Evolutionary conservation across 1,140 invertebrate species (phyloP).

Genomic region (Probaryconus sp.): DNA sequence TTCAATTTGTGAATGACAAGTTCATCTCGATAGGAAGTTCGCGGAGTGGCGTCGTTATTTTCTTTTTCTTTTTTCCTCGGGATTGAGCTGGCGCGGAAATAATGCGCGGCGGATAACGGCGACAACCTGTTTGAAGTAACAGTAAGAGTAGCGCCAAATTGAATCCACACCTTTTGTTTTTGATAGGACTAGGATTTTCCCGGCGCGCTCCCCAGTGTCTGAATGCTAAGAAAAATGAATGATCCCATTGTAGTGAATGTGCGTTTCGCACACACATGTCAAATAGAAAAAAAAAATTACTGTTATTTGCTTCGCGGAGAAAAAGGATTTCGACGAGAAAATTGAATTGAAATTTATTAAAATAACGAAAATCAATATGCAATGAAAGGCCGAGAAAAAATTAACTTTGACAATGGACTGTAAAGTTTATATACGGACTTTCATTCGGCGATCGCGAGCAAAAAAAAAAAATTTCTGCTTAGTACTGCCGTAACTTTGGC

Average conservation of each 20-base stretch:
- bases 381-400: too few species aligned
- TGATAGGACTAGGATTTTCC: conserved; percentile 23
- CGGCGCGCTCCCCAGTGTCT: conserved; percentile 32
- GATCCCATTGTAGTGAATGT: too few species aligned
- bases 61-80: conserved; percentile 41
- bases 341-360: conserved; percentile 27
- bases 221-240: too few species aligned
- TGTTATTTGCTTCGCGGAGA: conserved; percentile 12
- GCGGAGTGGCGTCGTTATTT: neutral
- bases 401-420: too few species aligned
- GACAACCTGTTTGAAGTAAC: conserved; percentile 39
- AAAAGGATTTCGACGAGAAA: conserved; percentile 11
- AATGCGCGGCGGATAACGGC: conserved; percentile 42
- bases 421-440: neutral
- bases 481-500: too few species aligned
- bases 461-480: too few species aligned
- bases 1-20: conserved; percentile 53
- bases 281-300: conserved; percentile 23
- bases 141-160: conserved; percentile 18
- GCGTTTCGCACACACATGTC: conserved; percentile 24
- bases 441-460: too few species aligned
- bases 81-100: conserved; percentile 28
- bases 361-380: conserved; percentile 5
- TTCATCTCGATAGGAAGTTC: conserved; percentile 31
- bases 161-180: conserved; percentile 43